Evolutionary conservation across 2,888 invertebrate genomes (phyloP).

Genomic region (Timandra comae): DNA sequence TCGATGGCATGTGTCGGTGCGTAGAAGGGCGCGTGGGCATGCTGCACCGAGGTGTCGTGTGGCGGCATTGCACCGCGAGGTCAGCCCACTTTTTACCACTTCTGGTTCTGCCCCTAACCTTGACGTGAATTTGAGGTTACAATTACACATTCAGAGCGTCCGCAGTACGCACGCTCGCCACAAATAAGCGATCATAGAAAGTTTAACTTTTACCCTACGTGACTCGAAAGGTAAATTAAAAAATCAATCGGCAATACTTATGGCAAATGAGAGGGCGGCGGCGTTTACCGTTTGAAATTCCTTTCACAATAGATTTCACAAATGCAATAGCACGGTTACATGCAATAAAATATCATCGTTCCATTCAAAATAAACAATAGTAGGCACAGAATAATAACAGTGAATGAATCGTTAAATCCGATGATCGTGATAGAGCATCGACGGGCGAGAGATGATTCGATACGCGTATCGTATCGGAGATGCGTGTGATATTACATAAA

Average conservation of each 20-base stretch:
- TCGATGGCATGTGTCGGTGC: too few relatives aligned
- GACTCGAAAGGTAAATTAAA: slow-evolving; percentile 33
- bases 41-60: too few relatives aligned
- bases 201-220: slow-evolving; percentile 59
- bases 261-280: slow-evolving; percentile 22
- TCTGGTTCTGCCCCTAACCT: slow-evolving; percentile 60
- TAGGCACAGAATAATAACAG: slow-evolving; percentile 2
- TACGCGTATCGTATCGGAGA: slow-evolving; percentile 18
- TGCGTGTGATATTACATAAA: slow-evolving; percentile 40
- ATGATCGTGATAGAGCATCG: slow-evolving; percentile 31
- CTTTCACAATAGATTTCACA: slow-evolving; percentile 35
- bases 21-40: slow-evolving; percentile 20
- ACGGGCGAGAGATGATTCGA: slow-evolving; percentile 4
- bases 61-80: slow-evolving; percentile 55
- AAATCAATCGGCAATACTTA: too few relatives aligned
- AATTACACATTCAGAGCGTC: slow-evolving; percentile 48
- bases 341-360: slow-evolving; percentile 22
- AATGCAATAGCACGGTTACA: slow-evolving; percentile 26
- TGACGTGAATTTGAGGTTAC: slow-evolving; percentile 55
- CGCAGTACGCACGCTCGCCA: slow-evolving; percentile 34
- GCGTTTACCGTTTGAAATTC: slow-evolving; percentile 19
- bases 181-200: slow-evolving; percentile 53
- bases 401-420: slow-evolving; percentile 16
- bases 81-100: slow-evolving; percentile 55
- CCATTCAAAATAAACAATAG: slow-evolving; percentile 23